These are phyloP conservation scores for Myotis brandtii DNA, from an alignment of 2,113 vertebrate species.

Conservation along the genomic window DNA sequence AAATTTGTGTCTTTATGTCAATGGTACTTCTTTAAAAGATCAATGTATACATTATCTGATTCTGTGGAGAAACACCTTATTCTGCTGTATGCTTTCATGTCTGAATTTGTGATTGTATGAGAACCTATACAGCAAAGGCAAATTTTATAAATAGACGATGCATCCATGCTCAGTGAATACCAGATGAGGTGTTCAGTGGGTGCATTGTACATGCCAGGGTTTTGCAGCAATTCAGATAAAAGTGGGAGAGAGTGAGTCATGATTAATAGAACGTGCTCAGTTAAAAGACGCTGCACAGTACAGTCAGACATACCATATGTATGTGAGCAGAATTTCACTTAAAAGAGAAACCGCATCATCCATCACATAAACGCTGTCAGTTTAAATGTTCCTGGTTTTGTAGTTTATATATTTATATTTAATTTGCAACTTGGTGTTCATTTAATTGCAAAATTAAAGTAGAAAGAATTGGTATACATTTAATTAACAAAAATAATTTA, in stretches of 20 bases:
- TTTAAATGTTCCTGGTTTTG: constrained; percentile 9
- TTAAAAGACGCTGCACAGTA: neutral
- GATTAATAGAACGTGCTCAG: neutral
- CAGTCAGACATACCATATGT: neutral
- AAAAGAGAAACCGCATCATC: neutral
- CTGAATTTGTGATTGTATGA: neutral
- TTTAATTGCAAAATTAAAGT: neutral
- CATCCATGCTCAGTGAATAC: neutral
- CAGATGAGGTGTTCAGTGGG: neutral
- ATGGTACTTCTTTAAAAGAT: neutral
- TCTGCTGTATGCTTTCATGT: neutral
- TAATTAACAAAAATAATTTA: constrained; percentile 16
- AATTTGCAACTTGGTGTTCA: neutral
- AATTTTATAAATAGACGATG: neutral
- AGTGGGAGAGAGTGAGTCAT: neutral
- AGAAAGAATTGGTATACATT: neutral
- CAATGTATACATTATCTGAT: neutral
- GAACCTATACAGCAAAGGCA: neutral
- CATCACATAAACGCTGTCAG: neutral
- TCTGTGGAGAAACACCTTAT: neutral
- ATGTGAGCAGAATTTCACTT: neutral
- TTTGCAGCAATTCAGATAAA: neutral
- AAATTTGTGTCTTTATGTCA: neutral
- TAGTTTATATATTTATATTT: neutral
- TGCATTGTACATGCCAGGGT: neutral